phyloP scores from a whole-genome alignment of 2,888 invertebrate genomes.

The Rhagophthalmus giganteus region DNA sequence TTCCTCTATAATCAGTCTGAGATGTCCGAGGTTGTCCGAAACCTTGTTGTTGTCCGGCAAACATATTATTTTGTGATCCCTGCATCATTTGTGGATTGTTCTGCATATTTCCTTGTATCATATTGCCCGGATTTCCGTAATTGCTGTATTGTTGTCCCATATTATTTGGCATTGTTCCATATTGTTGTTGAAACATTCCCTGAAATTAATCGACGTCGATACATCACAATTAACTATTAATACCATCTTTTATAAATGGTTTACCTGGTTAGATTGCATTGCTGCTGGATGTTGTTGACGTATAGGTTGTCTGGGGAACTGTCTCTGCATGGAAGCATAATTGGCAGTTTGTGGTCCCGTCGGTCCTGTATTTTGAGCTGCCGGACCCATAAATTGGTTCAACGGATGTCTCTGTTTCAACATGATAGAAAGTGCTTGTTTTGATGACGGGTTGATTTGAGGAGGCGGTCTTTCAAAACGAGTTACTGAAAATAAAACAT shows the following conservation, averaged over 20 bases:
- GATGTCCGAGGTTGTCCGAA: constrained; percentile 59
- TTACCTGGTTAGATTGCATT: constrained; percentile 54
- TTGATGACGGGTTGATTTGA: constrained; percentile 70
- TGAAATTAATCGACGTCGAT: no score
- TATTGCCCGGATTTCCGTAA: constrained; percentile 59
- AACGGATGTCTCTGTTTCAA: constrained; percentile 74
- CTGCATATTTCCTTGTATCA: constrained; percentile 44
- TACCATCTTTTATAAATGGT: no score
- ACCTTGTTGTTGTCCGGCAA: constrained; percentile 57
- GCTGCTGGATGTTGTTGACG: constrained; percentile 53
- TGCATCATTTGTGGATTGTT: constrained; percentile 52
- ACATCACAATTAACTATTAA: no score
- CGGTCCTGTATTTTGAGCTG: constrained; percentile 48
- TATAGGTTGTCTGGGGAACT: constrained; percentile 57
- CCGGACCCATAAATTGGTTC: constrained; percentile 55
- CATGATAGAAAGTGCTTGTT: constrained; percentile 86
- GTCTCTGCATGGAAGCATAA: constrained; percentile 56
- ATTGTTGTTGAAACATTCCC: constrained; percentile 62
- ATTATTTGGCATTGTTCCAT: constrained; percentile 65
- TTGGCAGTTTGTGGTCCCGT: constrained; percentile 50
- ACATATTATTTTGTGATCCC: constrained; percentile 47
- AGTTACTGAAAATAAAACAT: constrained; percentile 47
- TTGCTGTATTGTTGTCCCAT: constrained; percentile 67
- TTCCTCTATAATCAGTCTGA: constrained; percentile 52
- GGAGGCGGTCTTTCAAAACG: constrained; percentile 57